Percentiles rank a stretch among this genome's conserved stretches.
Conservation (phyloP, 2,113 vertebrate genomes). For the Gasterosteus nipponicus region DNA sequence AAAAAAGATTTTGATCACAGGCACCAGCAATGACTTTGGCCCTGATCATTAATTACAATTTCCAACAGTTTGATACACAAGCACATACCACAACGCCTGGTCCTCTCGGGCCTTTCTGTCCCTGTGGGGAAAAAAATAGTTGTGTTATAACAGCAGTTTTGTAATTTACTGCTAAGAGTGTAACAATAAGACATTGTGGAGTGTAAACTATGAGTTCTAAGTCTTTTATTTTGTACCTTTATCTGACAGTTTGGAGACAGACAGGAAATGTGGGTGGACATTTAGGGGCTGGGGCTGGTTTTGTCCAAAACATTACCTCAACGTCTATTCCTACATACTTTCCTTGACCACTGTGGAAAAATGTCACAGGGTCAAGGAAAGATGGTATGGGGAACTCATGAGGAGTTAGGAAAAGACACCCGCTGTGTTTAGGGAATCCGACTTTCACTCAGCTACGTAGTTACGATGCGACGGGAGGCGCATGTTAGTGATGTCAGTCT, state of each 20-base stretch:
- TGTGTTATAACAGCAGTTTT: constrained; percentile 29
- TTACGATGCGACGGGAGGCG: too few species aligned
- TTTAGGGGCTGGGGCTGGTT: not conserved
- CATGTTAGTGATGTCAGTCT: too few species aligned
- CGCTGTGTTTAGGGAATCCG: too few species aligned
- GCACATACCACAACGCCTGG: constrained; percentile 76
- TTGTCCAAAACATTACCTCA: too few species aligned
- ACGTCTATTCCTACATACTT: too few species aligned
- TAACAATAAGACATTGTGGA: not conserved
- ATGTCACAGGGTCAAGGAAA: too few species aligned
- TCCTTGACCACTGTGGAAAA: too few species aligned
- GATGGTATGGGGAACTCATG: too few species aligned
- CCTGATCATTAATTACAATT: constrained; percentile 3
- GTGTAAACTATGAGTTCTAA: not conserved
- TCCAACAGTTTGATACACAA: constrained; percentile 8
- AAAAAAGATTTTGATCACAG: not conserved
- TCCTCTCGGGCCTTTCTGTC: constrained; percentile 88
- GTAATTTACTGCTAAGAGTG: not conserved
- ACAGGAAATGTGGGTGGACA: not conserved
- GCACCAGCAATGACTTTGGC: not conserved
- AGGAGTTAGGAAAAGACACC: too few species aligned
- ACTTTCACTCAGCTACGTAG: too few species aligned
- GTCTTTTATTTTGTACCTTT: not conserved
- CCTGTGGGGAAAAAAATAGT: constrained; percentile 78
- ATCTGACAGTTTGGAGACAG: not conserved